Evolutionary conservation across 2,888 invertebrate species (phyloP), one percentile per base, ranked within the genome.

Genomic region (Drosophila anomalata): DNA sequence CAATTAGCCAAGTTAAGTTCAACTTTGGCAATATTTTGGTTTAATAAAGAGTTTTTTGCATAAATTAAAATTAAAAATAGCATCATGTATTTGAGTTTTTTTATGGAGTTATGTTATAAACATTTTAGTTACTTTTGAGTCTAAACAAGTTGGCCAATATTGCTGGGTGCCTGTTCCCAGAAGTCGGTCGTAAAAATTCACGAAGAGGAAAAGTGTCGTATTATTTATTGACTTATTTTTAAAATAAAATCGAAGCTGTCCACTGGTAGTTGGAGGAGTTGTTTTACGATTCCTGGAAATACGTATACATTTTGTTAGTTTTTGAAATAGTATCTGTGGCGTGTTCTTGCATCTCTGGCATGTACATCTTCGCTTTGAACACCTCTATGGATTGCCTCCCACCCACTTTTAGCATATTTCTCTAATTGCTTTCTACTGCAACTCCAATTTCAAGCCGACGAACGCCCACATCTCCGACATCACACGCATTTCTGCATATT

Each of bases 1-100:
- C 70, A 70, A 70, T 70, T 70, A 73, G 70, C 70, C 63, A 47
- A 72, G 63, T 70, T 72, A 52, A 70, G 60, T 61, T 60, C 41
- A 62, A 56, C 73, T 53, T 39, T 71, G 55, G 55, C 52, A 62
- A 59, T 52, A 47, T 55, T 55, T 42, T 24, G 36, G 14, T 48
- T 52, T 55, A 70, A 70, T 42, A 22, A 54, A 66, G 59, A 56
- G 29, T 17, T 12, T 5, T 24, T n/a, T 57, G 12, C 7, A 47
- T n/a, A 26, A 47, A 29, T 12, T 11, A 20, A 42, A 17, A 20
- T 20, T 36, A 14, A 36, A 36, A 36, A 36, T 7, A 2, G n/a
- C n/a, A 36, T 7, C 2, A 36, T 6, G n/a, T 6, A 36, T 6
- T 36, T 6, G 6, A 31, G 0, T 3, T 11, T 22, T 2, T 22